Percentiles rank a stretch among this genome's conserved stretches.
phyloP scores from a whole-genome alignment of 2,888 invertebrate species.

The Cybosia mesomella region DNA sequence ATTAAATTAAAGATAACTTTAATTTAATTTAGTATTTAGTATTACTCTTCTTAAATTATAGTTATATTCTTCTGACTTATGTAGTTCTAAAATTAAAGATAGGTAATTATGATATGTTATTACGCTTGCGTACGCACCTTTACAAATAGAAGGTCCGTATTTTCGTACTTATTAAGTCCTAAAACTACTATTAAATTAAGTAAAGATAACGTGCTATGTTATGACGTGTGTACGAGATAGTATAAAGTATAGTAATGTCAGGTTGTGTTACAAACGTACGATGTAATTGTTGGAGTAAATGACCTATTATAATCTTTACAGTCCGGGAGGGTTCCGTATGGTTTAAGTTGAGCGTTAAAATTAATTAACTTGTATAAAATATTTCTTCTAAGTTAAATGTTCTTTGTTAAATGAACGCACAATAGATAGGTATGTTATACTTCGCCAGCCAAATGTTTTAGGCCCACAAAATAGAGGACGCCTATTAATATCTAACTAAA shows the following conservation, averaged over 20 bases:
- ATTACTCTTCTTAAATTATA: too few species aligned
- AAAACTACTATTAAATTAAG: slow-evolving; percentile 18
- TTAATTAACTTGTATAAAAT: background rate
- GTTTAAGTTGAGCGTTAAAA: background rate
- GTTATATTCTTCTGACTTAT: background rate
- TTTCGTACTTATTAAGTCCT: slow-evolving; percentile 22
- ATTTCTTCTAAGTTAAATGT: too few species aligned
- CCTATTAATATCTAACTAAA: too few species aligned
- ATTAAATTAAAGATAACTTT: too few species aligned
- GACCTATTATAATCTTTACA: slow-evolving; percentile 27
- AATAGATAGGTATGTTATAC: too few species aligned
- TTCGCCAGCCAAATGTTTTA: too few species aligned
- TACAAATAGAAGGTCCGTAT: slow-evolving; percentile 10
- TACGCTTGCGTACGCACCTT: slow-evolving; percentile 3
- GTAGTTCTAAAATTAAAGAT: background rate
- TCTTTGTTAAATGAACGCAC: too few species aligned
- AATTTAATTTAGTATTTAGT: too few species aligned
- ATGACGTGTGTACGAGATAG: slow-evolving; percentile 36
- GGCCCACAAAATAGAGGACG: too few species aligned
- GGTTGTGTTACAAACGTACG: slow-evolving; percentile 28
- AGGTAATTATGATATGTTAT: background rate
- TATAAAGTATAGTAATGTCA: slow-evolving; percentile 37
- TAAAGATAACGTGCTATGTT: slow-evolving; percentile 32
- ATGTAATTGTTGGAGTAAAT: slow-evolving; percentile 48
- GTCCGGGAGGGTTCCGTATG: slow-evolving; percentile 18